Evolutionary conservation across 2,113 vertebrate species (phyloP).

Genomic region (Limanda limanda): DNA sequence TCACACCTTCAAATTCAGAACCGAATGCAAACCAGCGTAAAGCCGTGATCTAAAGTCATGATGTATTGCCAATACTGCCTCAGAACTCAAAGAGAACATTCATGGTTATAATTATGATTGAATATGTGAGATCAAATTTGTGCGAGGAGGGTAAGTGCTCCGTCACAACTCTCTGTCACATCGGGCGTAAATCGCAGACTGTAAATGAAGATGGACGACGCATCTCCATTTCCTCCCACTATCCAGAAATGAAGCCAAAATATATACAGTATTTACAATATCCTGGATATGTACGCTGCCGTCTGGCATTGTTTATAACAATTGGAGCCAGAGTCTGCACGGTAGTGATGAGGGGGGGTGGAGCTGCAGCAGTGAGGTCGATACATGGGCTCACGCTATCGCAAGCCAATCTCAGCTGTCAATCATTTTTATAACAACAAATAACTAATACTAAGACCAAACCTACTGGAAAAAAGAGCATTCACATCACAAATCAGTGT

Average conservation of each 20-base stretch:
- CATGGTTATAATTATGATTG: too few relatives aligned
- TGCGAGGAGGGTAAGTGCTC: background rate
- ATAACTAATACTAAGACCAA: too few relatives aligned
- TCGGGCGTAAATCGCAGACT: background rate
- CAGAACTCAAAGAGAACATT: background rate
- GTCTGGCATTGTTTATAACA: background rate
- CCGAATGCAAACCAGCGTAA: background rate
- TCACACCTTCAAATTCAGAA: background rate
- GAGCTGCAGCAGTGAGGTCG: too few relatives aligned
- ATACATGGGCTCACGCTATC: too few relatives aligned
- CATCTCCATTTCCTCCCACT: background rate
- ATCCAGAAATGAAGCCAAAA: background rate
- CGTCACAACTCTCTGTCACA: background rate
- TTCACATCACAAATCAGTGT: too few relatives aligned
- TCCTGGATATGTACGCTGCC: background rate
- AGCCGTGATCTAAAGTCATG: background rate
- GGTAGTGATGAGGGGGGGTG: too few relatives aligned
- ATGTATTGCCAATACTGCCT: background rate
- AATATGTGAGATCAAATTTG: background rate
- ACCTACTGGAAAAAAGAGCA: too few relatives aligned
- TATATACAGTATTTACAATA: background rate
- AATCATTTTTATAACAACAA: background rate
- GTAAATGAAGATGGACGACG: background rate
- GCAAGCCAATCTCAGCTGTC: background rate
- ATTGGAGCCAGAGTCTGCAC: too few relatives aligned